Evolutionary conservation across 2,797 vertebrate genomes (phyloP).

Genomic region (Scarus forsteni): DNA sequence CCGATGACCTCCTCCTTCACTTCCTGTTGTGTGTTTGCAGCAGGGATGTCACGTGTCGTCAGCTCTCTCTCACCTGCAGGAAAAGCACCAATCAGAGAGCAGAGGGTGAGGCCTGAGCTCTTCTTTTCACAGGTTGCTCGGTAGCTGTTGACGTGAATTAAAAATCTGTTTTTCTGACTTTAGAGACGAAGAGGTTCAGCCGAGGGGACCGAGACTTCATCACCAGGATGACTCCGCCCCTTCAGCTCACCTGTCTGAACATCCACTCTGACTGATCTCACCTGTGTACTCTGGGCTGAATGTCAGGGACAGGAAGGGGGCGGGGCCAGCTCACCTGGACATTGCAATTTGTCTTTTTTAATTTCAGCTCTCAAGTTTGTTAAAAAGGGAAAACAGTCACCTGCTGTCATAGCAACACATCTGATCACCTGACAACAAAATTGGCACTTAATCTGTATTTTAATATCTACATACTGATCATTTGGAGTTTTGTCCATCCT

Average conservation of each 20-base stretch:
- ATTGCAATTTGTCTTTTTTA: too few species aligned
- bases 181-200: constrained; percentile 43
- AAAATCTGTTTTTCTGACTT: background rate
- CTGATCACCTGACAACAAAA: too few species aligned
- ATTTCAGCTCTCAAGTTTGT: too few species aligned
- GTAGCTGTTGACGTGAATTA: too few species aligned
- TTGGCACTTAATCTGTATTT: too few species aligned
- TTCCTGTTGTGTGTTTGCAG: constrained; percentile 76
- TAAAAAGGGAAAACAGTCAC: too few species aligned
- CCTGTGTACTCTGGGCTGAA: background rate
- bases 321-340: too few species aligned
- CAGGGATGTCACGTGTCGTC: constrained; percentile 60
- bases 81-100: constrained; percentile 41
- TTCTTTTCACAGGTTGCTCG: too few species aligned
- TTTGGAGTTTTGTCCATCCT: too few species aligned
- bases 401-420: too few species aligned
- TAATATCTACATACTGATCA: too few species aligned
- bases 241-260: constrained; percentile 77
- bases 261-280: constrained; percentile 32
- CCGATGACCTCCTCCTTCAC: constrained; percentile 65
- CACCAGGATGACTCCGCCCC: constrained; percentile 66
- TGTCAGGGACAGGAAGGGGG: too few species aligned
- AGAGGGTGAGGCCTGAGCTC: constrained; percentile 46
- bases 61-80: constrained; percentile 74
- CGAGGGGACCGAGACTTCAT: constrained; percentile 78